phyloP scores from a whole-genome alignment of 2,113 vertebrate genomes.

The Tyrannus savana region DNA sequence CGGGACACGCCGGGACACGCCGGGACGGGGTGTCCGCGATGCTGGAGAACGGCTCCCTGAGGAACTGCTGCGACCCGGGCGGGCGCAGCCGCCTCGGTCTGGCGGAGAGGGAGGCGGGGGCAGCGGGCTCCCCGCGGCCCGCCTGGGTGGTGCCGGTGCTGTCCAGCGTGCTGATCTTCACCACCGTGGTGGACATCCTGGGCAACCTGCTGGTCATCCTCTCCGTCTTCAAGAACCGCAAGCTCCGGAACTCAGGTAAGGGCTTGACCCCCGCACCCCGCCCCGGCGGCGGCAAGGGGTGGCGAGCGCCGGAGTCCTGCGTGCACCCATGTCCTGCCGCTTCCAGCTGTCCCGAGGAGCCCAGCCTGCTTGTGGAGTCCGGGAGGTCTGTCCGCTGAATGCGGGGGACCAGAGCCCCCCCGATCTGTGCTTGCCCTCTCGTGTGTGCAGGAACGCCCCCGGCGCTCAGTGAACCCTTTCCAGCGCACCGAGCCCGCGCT shows the following conservation, averaged over 20 bases:
- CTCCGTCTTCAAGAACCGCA: constrained; percentile 88
- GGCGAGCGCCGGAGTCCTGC: background rate
- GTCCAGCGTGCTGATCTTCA: constrained; percentile 86
- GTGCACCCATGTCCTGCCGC: background rate
- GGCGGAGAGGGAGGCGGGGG: constrained; percentile 35
- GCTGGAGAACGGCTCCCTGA: constrained; percentile 77
- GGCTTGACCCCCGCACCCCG: background rate
- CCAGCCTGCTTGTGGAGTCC: background rate
- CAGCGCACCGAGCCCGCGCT: background rate
- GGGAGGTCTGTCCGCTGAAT: background rate
- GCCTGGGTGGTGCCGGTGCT: constrained; percentile 83
- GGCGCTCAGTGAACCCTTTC: rapidly evolving
- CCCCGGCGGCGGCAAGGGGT: too few species aligned
- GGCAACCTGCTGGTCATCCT: constrained; percentile 88
- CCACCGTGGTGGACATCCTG: constrained; percentile 86
- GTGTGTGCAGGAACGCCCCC: background rate
- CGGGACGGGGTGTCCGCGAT: constrained; percentile 51
- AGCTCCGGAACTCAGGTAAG: constrained; percentile 88
- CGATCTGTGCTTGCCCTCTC: rapidly evolving
- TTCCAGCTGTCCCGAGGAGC: background rate
- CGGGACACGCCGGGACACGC: background rate
- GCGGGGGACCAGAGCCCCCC: background rate
- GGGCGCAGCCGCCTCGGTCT: constrained; percentile 54
- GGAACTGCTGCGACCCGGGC: constrained; percentile 78
- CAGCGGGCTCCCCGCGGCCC: constrained; percentile 66